These are phyloP conservation scores for Phlogophora meticulosa DNA, from an alignment of 2,888 invertebrate species.

Conservation along the genomic window DNA sequence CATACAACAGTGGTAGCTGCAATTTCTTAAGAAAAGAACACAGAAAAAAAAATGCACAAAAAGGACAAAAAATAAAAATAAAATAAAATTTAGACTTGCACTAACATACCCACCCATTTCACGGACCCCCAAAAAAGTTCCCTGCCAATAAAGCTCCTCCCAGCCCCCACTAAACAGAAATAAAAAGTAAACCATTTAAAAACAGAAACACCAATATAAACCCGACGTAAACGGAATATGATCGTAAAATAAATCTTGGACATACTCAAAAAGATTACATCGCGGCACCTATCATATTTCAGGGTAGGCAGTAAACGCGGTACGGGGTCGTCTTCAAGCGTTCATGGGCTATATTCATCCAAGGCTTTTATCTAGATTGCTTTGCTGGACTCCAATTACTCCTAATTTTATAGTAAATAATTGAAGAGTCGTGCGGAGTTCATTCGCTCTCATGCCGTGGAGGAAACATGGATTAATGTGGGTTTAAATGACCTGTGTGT, in stretches of 20 bases:
- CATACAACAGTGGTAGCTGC: no score
- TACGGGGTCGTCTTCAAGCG: conserved; percentile 57
- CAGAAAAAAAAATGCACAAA: no score
- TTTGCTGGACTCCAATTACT: conserved; percentile 76
- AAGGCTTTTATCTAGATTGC: conserved; percentile 83
- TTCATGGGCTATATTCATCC: conserved; percentile 67
- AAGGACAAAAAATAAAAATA: no score
- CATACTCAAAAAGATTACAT: conserved; percentile 66
- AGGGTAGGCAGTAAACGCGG: conserved; percentile 62
- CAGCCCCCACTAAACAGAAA: conserved; percentile 11
- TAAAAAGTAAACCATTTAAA: conserved; percentile 56
- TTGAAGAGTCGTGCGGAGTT: conserved; percentile 64
- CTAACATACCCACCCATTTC: no score
- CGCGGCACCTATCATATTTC: conserved; percentile 65
- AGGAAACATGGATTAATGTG: conserved; percentile 1
- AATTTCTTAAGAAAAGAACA: no score
- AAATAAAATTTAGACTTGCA: background rate
- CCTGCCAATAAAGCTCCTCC: conserved; percentile 15
- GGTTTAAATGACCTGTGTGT: background rate
- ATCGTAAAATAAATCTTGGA: conserved; percentile 62
- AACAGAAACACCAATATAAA: conserved; percentile 21
- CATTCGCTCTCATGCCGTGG: background rate
- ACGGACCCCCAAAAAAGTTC: conserved; percentile 5
- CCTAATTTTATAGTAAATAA: conserved; percentile 80
- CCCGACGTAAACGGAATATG: conserved; percentile 35